Conservation (phyloP, 2,797 vertebrate genomes). For the Acanthopagrus latus region DNA sequence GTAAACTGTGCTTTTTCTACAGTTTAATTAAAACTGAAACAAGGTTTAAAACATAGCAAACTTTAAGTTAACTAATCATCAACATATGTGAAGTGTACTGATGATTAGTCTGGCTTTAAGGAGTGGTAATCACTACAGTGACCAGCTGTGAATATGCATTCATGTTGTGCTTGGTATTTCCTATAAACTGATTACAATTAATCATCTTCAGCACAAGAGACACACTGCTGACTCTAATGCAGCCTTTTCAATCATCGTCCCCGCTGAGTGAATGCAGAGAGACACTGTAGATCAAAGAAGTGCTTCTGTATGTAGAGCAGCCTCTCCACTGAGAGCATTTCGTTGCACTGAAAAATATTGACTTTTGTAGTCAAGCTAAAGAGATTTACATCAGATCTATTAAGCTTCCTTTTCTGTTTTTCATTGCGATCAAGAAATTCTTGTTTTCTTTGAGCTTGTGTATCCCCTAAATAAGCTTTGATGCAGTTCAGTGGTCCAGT, state of each 20-base stretch:
- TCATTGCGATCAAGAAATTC: not conserved
- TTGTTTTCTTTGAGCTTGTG: not conserved
- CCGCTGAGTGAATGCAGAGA: not conserved
- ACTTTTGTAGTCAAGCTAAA: constrained; percentile 14
- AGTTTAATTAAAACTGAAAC: too few species aligned
- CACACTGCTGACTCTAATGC: not conserved
- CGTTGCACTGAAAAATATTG: not conserved
- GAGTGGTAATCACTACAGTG: not conserved
- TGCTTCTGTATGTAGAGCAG: constrained; percentile 33
- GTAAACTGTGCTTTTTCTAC: too few species aligned
- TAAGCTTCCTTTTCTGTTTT: constrained; percentile 1
- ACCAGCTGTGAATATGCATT: not conserved
- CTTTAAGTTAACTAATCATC: too few species aligned
- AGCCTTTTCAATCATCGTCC: not conserved
- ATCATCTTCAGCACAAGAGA: not conserved
- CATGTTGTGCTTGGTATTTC: not conserved
- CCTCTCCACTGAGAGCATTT: constrained; percentile 1
- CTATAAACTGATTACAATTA: not conserved
- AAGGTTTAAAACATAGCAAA: too few species aligned
- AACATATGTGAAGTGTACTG: too few species aligned
- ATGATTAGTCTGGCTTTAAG: too few species aligned
- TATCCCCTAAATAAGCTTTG: constrained; percentile 19
- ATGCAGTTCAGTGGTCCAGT: constrained; percentile 21
- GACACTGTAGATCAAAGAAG: constrained; percentile 8
- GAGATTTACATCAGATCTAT: not conserved